Evolutionary conservation across 2,888 invertebrate species (phyloP).

Genomic region (Torymus auratus): DNA sequence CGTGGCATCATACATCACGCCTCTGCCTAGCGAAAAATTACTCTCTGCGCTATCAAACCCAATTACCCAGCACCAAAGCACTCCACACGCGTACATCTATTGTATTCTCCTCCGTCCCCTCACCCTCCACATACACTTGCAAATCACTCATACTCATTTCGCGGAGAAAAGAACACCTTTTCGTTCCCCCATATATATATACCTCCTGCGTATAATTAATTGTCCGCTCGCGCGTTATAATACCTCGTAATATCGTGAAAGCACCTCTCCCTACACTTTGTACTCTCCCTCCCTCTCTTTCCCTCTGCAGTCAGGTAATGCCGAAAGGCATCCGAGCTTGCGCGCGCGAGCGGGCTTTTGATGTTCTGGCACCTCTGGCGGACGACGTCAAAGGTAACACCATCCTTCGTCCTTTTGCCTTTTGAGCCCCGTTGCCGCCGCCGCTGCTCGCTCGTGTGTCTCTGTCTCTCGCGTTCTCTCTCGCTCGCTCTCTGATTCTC

Average conservation of each 20-base stretch:
- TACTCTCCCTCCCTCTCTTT: background rate
- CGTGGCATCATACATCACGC: too few species aligned
- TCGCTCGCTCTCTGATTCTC: background rate
- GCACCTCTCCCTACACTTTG: conserved; percentile 44
- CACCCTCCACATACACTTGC: too few species aligned
- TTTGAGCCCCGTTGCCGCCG: conserved; percentile 22
- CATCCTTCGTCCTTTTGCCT: conserved; percentile 44
- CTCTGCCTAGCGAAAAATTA: too few species aligned
- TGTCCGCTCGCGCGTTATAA: conserved; percentile 59
- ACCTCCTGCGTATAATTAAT: conserved; percentile 63
- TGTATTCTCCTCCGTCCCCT: too few species aligned
- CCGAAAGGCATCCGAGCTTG: conserved; percentile 29
- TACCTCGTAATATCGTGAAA: conserved; percentile 66
- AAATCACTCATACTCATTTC: too few species aligned
- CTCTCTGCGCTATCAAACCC: too few species aligned
- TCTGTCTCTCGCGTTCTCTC: background rate
- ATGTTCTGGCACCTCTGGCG: conserved; percentile 40
- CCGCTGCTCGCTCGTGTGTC: background rate
- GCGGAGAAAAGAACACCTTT: too few species aligned
- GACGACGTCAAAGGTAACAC: conserved; percentile 42
- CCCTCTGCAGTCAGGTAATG: conserved; percentile 25
- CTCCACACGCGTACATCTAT: too few species aligned
- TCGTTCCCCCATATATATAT: too few species aligned
- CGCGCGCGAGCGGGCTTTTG: conserved; percentile 29
- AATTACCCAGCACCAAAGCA: too few species aligned